These are phyloP conservation scores for Morpho helenor DNA, from an alignment of 2,888 invertebrate species.

Conservation along the genomic window DNA sequence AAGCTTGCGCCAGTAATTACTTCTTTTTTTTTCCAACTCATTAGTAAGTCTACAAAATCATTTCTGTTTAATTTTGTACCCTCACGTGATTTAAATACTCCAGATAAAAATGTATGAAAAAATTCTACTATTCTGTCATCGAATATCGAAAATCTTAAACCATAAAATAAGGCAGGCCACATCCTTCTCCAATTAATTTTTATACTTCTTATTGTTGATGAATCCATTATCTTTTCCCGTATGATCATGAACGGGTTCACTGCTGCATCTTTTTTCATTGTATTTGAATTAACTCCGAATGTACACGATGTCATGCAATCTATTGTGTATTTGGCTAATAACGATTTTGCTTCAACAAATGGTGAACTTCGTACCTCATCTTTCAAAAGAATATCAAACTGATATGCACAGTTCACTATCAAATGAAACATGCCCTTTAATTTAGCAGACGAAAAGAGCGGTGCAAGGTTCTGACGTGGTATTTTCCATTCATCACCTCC, in stretches of 20 bases:
- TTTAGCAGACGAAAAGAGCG: constrained; percentile 54
- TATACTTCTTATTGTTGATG: constrained; percentile 31
- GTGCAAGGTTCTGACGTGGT: constrained; percentile 45
- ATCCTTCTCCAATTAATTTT: constrained; percentile 35
- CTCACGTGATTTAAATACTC: constrained; percentile 37
- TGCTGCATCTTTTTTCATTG: constrained; percentile 34
- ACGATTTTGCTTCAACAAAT: constrained; percentile 35
- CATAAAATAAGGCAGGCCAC: constrained; percentile 49
- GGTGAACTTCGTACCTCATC: constrained; percentile 22
- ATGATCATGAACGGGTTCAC: constrained; percentile 40
- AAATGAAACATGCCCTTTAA: constrained; percentile 61
- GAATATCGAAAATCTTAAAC: constrained; percentile 36
- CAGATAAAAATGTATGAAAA: constrained; percentile 35
- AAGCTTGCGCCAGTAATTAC: constrained; percentile 41
- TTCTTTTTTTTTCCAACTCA: constrained; percentile 35
- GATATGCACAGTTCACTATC: constrained; percentile 33
- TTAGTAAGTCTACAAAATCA: constrained; percentile 47
- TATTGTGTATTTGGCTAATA: constrained; percentile 50
- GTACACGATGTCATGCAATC: constrained; percentile 49
- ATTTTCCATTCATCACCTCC: constrained; percentile 40
- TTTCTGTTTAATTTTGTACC: constrained; percentile 38
- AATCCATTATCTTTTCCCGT: constrained; percentile 38
- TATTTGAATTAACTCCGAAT: constrained; percentile 51
- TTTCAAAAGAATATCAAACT: constrained; percentile 16
- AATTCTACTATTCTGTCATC: constrained; percentile 35